Evolutionary conservation across 1,140 invertebrate species (phyloP), one percentile per base, ranked within the genome.

Genomic region (Bicyclus anynana): DNA sequence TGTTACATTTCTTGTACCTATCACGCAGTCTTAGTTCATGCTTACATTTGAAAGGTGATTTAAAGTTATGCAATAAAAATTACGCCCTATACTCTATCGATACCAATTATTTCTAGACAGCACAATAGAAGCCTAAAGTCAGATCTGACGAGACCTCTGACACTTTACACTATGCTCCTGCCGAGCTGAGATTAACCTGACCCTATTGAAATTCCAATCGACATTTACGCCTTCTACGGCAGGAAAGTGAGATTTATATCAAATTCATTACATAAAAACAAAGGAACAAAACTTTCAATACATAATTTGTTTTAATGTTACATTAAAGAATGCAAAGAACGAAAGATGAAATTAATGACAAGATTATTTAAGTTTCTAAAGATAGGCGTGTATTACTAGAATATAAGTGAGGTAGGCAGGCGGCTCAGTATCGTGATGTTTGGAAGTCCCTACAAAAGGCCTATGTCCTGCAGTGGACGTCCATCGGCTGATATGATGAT

Each of bases 71-170:
- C 17, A 47, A 47, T 14, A 47, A 47, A 47, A 47, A 47, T 47
- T 47, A 47, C 44, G 23, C 20, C 9, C 44, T 16, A 16, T 47
- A 26, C 21, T 47, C 21, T 16, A 26, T 27, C 21, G 23, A 13
- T 6, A 21, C 23, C 23, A 47, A 47, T 47, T 47, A 27, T 47
- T 26, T 47, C 44, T 16, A 47, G 44, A 26, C 44, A 47, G 17
- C 13, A 47, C 44, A 47, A 47, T 47, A 16, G 44, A 2, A 26
- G 44, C 14, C 44, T 26, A 47, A 47, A 47, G 44, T 26, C 44
- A 16, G 20, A 47, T 47, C 21, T 47, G 44, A 47, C 44, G 44
- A 47, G 44, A 47, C 44, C 44, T 44, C 17, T 44, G 40, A 44
- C 16, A 12, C 17, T 12, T 23, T 23, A 23, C 23, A 23, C 23